A percentile compares a stretch with the other conserved stretches of the same genome.
These are phyloP conservation scores for Diabrotica undecimpunctata DNA, from an alignment of 1,140 invertebrate genomes.

Conservation along the genomic window DNA sequence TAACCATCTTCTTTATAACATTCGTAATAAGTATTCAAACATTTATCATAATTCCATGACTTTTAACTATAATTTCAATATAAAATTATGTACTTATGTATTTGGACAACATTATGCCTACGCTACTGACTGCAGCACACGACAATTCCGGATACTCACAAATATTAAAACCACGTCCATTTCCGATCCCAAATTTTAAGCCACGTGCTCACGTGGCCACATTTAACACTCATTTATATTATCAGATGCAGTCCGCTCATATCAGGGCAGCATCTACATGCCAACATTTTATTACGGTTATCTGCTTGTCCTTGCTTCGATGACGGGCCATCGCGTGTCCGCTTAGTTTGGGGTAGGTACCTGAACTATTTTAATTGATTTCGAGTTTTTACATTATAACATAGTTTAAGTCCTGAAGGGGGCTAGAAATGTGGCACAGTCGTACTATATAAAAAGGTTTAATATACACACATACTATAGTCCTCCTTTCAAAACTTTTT, in stretches of 20 bases:
- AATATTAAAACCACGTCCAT: slow-evolving; percentile 15
- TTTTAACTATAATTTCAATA: too few relatives aligned
- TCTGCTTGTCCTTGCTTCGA: slow-evolving; percentile 2
- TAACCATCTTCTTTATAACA: too few relatives aligned
- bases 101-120: too few relatives aligned
- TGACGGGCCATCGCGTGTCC: slow-evolving; percentile 2
- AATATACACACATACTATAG: too few relatives aligned
- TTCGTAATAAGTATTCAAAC: too few relatives aligned
- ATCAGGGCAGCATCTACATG: slow-evolving; percentile 36
- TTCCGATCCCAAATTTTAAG: slow-evolving; percentile 12
- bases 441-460: too few relatives aligned
- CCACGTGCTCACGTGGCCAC: slow-evolving; percentile 38
- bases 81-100: too few relatives aligned
- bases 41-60: too few relatives aligned
- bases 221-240: slow-evolving; percentile 47
- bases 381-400: neutral
- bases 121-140: too few relatives aligned
- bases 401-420: too few relatives aligned
- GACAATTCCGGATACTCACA: neutral
- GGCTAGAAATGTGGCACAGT: too few relatives aligned
- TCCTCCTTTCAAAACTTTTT: too few relatives aligned
- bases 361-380: slow-evolving; percentile 19
- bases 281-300: slow-evolving; percentile 32
- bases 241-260: slow-evolving; percentile 35
- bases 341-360: slow-evolving; percentile 20